These are phyloP conservation scores for Diabrotica undecimpunctata DNA, from an alignment of 1,140 invertebrate genomes.

Conservation along the genomic window DNA sequence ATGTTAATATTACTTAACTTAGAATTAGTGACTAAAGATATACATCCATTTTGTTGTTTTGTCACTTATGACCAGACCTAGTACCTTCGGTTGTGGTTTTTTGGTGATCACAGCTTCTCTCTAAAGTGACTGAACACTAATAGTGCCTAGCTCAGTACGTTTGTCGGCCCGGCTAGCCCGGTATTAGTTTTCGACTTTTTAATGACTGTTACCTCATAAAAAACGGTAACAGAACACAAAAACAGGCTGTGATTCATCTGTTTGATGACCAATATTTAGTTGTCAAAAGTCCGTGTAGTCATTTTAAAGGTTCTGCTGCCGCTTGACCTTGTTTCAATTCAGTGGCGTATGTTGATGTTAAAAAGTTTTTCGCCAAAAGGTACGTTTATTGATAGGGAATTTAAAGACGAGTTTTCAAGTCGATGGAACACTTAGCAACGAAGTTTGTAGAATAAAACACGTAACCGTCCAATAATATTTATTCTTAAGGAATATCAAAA, in stretches of 20 bases:
- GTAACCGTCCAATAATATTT: too few relatives aligned
- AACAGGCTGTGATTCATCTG: slow-evolving; percentile 49
- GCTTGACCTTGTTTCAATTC: slow-evolving; percentile 21
- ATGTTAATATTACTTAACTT: too few relatives aligned
- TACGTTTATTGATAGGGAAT: not conserved
- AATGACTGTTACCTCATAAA: slow-evolving; percentile 27
- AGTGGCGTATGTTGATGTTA: slow-evolving; percentile 3
- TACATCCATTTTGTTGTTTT: too few relatives aligned
- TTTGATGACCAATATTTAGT: slow-evolving; percentile 48
- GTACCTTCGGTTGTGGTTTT: not conserved
- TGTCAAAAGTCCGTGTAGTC: slow-evolving; percentile 44
- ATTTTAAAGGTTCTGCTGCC: slow-evolving; percentile 30
- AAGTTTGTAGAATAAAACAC: too few relatives aligned
- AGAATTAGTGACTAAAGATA: too few relatives aligned
- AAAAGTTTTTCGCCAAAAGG: slow-evolving; percentile 19
- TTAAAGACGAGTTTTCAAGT: too few relatives aligned
- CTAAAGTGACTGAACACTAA: slow-evolving; percentile 11
- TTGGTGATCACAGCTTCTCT: not conserved
- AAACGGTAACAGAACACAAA: slow-evolving; percentile 41
- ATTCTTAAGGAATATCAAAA: too few relatives aligned
- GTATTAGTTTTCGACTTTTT: slow-evolving; percentile 36
- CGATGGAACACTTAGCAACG: too few relatives aligned
- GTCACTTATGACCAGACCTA: too few relatives aligned
- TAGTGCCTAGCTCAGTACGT: slow-evolving; percentile 45
- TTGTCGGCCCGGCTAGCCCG: slow-evolving; percentile 33